Evolutionary conservation across 2,113 vertebrate genomes (phyloP).

Genomic region (Camelus bactrianus): DNA sequence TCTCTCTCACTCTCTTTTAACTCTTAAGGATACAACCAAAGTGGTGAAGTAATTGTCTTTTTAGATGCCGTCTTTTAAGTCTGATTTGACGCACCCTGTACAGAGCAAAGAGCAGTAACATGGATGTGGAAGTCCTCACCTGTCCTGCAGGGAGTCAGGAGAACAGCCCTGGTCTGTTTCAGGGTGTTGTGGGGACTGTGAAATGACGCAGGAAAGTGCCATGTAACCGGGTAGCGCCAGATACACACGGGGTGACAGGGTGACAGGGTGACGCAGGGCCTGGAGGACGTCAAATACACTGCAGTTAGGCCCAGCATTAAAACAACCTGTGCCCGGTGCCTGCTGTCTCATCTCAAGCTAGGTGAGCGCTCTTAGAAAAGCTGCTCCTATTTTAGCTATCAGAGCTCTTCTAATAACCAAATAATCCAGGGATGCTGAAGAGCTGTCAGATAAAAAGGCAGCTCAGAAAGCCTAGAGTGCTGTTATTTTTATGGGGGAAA

Average conservation of each 20-base stretch:
- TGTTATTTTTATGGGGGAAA: neutral
- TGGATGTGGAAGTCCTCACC: neutral
- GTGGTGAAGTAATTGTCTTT: conserved; percentile 10
- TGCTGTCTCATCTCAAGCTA: neutral
- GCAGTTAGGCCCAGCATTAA: neutral
- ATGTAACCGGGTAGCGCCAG: neutral
- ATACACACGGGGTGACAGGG: neutral
- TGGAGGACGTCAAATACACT: neutral
- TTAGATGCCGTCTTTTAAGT: neutral
- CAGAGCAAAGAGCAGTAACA: neutral
- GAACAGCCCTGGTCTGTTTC: neutral
- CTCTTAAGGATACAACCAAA: conserved; percentile 9
- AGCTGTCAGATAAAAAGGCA: neutral
- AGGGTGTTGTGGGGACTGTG: neutral
- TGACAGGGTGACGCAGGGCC: accelerated
- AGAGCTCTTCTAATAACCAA: conserved; percentile 33
- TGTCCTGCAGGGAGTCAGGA: neutral
- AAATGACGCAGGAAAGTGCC: neutral
- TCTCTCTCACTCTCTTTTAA: neutral
- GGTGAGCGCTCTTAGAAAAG: conserved; percentile 42
- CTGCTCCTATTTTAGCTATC: conserved; percentile 4
- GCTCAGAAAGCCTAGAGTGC: neutral
- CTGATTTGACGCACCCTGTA: neutral
- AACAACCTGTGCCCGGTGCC: neutral
- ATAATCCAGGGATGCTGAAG: conserved; percentile 37